Percentiles rank a stretch among this genome's conserved stretches.
Conservation (phyloP, 2,113 vertebrate genomes). For the Cephalopholis sonnerati region DNA sequence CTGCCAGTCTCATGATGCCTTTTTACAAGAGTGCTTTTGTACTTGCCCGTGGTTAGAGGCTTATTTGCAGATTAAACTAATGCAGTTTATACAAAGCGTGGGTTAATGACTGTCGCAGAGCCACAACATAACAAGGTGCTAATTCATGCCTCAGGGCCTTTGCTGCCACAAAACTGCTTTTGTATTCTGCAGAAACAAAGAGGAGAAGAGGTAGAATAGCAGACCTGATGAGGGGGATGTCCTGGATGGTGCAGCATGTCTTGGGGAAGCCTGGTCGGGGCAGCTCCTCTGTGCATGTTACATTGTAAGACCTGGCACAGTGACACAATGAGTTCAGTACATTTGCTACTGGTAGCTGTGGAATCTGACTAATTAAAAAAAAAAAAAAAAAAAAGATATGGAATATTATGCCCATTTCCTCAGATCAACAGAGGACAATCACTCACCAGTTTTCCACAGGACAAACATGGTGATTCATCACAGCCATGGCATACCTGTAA, state of each 20-base stretch:
- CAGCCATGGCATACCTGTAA: constrained; percentile 93
- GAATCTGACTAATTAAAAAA: not conserved
- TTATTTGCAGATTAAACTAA: constrained; percentile 52
- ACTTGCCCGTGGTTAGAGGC: constrained; percentile 30
- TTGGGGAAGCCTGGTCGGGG: constrained; percentile 90
- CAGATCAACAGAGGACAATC: not conserved
- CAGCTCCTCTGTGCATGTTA: constrained; percentile 89
- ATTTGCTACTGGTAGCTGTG: not conserved
- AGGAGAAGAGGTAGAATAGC: not conserved
- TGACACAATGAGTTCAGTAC: constrained; percentile 14
- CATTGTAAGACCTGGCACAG: constrained; percentile 90
- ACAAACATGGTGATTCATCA: constrained; percentile 96
- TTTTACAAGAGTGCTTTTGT: constrained; percentile 56
- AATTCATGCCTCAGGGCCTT: constrained; percentile 43
- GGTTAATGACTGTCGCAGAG: constrained; percentile 41
- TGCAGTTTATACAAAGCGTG: constrained; percentile 55
- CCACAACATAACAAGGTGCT: constrained; percentile 46
- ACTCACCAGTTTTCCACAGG: constrained; percentile 95
- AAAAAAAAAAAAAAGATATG: not conserved
- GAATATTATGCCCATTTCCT: not conserved
- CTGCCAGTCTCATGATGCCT: constrained; percentile 9
- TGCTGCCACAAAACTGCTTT: constrained; percentile 38
- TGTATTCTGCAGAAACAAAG: constrained; percentile 40
- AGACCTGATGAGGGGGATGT: constrained; percentile 94
- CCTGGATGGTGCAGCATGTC: constrained; percentile 92